A percentile compares a stretch with the other conserved stretches of the same genome.
These are phyloP conservation scores for Leptonema lineaticorne DNA, from an alignment of 1,140 invertebrate species.

Conservation along the genomic window DNA sequence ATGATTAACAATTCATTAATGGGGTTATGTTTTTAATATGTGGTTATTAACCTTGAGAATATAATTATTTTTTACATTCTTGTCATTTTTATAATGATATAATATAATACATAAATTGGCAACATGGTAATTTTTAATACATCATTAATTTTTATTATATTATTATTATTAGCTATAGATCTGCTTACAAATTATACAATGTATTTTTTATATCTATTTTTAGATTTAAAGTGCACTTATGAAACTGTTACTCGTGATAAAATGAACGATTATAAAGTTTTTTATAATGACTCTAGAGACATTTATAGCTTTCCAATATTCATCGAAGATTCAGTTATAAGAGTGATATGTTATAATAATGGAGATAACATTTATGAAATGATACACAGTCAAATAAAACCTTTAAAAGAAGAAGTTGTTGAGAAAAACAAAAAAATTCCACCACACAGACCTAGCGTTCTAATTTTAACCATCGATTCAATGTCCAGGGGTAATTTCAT, in stretches of 20 bases:
- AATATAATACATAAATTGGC: too few relatives aligned
- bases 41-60: too few relatives aligned
- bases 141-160: too few relatives aligned
- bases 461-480: constrained; percentile 38
- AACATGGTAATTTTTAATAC: too few relatives aligned
- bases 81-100: too few relatives aligned
- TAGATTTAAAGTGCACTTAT: constrained; percentile 36
- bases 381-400: constrained; percentile 36
- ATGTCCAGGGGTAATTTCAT: constrained; percentile 41
- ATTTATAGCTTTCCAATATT: constrained; percentile 23
- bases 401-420: not conserved
- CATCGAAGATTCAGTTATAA: constrained; percentile 24
- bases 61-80: too few relatives aligned
- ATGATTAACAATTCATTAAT: too few relatives aligned
- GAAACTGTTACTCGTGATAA: constrained; percentile 17
- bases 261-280: constrained; percentile 30
- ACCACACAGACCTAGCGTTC: constrained; percentile 30
- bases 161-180: too few relatives aligned
- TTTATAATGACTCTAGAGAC: constrained; percentile 4
- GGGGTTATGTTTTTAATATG: too few relatives aligned
- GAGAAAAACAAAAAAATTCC: constrained; percentile 30
- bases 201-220: constrained; percentile 24
- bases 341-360: constrained; percentile 21
- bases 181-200: too few relatives aligned
- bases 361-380: constrained; percentile 24